Evolutionary conservation across 1,140 invertebrate genomes (phyloP).

Genomic region (Drosophila dunni): DNA sequence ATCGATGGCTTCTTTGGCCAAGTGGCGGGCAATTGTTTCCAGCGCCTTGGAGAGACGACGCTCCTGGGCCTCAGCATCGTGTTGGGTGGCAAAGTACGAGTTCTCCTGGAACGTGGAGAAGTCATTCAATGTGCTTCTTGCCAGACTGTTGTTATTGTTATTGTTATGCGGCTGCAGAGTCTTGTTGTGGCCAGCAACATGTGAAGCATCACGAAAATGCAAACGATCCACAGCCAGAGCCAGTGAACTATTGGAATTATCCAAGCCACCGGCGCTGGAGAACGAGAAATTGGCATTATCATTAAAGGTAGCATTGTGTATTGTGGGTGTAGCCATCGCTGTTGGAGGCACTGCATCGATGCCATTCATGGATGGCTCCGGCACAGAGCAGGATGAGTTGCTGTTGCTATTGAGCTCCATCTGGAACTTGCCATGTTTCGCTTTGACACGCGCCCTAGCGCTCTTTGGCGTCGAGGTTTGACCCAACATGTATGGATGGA

Average conservation of each 20-base stretch:
- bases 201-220: conserved; percentile 70
- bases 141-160: conserved; percentile 47
- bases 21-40: conserved; percentile 75
- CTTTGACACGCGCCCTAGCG: conserved; percentile 59
- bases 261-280: conserved; percentile 72
- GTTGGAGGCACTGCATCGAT: conserved; percentile 1
- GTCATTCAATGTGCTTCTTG: conserved; percentile 43
- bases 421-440: conserved; percentile 65
- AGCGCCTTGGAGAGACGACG: conserved; percentile 75
- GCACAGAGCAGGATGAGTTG: conserved; percentile 73
- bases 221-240: conserved; percentile 71
- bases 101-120: conserved; percentile 84
- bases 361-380: conserved; percentile 35
- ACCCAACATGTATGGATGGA: conserved; percentile 75
- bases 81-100: conserved; percentile 82
- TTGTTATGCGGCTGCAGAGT: conserved; percentile 61
- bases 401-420: conserved; percentile 69
- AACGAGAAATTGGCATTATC: conserved; percentile 83
- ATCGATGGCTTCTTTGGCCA: conserved; percentile 85
- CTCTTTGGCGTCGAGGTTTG: conserved; percentile 82
- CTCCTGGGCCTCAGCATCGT: conserved; percentile 77
- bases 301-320: conserved; percentile 71
- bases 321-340: neutral
- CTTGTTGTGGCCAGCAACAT: conserved; percentile 43
- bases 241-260: conserved; percentile 80